Evolutionary conservation across 2,888 invertebrate genomes (phyloP), one percentile per base, ranked within the genome.

Genomic region (Xestia ashworthii): DNA sequence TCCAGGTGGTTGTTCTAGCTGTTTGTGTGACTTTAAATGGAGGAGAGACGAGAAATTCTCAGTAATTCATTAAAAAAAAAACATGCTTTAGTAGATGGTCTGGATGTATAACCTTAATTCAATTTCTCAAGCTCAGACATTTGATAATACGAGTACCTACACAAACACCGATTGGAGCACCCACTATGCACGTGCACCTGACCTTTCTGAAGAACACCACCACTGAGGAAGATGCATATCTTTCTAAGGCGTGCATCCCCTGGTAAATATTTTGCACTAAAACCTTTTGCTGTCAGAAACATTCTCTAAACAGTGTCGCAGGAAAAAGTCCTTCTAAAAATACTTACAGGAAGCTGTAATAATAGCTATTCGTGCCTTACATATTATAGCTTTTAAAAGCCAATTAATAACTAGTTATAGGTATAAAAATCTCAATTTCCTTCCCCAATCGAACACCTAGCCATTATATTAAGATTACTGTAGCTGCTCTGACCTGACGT

Each of bases 401-500:
- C 22, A 55, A 22, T 25, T 70, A 58, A 65, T 55, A 38, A 48
- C n/a, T 22, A 58, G 25, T 25, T 58, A 67, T 8, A 46, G 32
- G 3, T 19, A 22, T 12, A n/a, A 65, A 71, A 68, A 32, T 60
- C 65, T 46, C 19, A 0, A 60, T 50, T 66, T 78, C 50, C 66
- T 67, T 32, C 44, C 53, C n/a, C 32, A 12, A 32, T 8, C 11
- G 14, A 22, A 62, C 44, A 58, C 25, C 25, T 25, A 1, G 12
- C 8, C 32, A 60, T 16, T 25, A 11, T 55, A 32, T 41, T 48
- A 71, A 48, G 50, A n/a, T 25, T 6, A 22, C 5, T 70, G 44
- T 65, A 48, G 14, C 25, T 62, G 9, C 19, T 55, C 38, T 38
- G 50, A 8, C 0, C 12, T 76, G 81, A 77, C 80, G 79, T 72